phyloP scores from a whole-genome alignment of 2,113 vertebrate species.

The Nothoprocta pentlandii region DNA sequence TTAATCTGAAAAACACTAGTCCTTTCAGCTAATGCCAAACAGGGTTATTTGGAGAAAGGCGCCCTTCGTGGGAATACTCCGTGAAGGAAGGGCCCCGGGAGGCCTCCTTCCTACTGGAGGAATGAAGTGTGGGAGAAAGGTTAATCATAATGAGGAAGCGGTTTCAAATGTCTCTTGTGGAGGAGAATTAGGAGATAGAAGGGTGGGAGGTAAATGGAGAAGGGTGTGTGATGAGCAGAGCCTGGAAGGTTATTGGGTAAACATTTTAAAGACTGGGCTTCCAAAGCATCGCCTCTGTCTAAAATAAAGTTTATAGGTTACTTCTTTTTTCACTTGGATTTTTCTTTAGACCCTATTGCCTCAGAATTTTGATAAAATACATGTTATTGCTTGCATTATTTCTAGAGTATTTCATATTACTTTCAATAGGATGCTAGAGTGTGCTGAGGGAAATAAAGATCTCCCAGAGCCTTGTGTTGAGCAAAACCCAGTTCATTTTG shows the following conservation, averaged over 20 bases:
- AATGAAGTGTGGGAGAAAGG: neutral
- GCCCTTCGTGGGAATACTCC: neutral
- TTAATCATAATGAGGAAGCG: neutral
- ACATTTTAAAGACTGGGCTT: neutral
- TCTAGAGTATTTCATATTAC: neutral
- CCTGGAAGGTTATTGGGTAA: neutral
- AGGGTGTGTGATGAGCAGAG: neutral
- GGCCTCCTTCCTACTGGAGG: neutral
- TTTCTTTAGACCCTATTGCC: neutral
- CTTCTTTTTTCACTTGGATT: neutral
- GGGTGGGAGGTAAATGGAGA: neutral
- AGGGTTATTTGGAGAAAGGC: neutral
- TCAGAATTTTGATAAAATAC: neutral
- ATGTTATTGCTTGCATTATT: accelerated
- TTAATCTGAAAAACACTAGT: neutral
- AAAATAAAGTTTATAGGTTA: neutral
- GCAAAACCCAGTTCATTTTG: neutral
- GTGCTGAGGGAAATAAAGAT: neutral
- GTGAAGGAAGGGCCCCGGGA: neutral
- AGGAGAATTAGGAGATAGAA: neutral
- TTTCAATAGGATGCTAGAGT: neutral
- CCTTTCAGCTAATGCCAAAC: neutral
- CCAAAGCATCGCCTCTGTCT: neutral
- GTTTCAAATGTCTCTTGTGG: neutral
- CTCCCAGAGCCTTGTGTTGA: neutral